Evolutionary conservation across 2,888 invertebrate species (phyloP), one percentile per base, ranked within the genome.

Genomic region (Cerastis rubricosa): DNA sequence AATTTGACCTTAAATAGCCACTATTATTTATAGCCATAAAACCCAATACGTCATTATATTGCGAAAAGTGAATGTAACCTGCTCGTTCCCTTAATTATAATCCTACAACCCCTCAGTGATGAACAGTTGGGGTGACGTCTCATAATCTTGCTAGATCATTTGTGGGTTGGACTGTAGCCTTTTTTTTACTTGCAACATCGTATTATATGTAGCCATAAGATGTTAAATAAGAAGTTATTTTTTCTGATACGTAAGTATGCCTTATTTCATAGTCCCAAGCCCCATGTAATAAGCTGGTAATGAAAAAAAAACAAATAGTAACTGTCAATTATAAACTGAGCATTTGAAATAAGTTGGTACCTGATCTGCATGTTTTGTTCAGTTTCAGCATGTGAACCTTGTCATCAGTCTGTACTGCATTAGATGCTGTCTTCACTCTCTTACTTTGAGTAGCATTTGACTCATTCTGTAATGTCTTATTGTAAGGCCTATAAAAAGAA

Each of bases 401-500:
- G 66, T 90, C 85, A 1, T 95, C 94, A 2, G 96, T 96, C 81
- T 96, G 96, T 0, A 91, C 93, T 14, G 87, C 84, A 65, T 84
- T 93, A 0, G 92, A 88, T 0, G 76, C 45, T 1, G 89, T 90
- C 76, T 93, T 94, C 0, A 90, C 86, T 85, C 88, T 91, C 67
- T 86, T 88, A 29, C 61, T 87, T 35, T 85, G 87, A 14, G 61
- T 66, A 11, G 63, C 25, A n/a, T 74, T 77, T 3, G 78, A 76
- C 0, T 91, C 90, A 81, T 89, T 89, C 49, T 85, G 79, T 11
- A 69, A 73, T 29, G 75, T 78, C 45, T 85, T 91, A 80, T 83
- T 92, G 80, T 90, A 92, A 35, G 90, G 85, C 81, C 91, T 94
- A 78, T 92, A 90, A 89, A 90, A 29, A 80, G 57, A 51, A 25